phyloP scores from a whole-genome alignment of 2,888 invertebrate genomes.

The Sarcophaga rosellei region DNA sequence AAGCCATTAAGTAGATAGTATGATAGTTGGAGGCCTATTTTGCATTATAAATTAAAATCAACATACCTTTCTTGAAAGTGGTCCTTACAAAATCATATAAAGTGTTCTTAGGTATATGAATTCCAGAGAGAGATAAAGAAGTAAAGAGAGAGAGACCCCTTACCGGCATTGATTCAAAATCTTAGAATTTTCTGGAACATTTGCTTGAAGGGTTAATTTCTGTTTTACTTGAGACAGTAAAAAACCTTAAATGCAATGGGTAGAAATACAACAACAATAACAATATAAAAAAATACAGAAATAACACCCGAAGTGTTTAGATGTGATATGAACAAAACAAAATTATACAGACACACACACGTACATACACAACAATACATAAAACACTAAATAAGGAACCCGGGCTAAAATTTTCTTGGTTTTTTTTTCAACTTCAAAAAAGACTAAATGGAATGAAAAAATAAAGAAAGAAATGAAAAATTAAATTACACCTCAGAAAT shows the following conservation, averaged over 20 bases:
- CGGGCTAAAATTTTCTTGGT: conserved; percentile 34
- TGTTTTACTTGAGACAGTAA: neutral
- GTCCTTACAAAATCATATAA: too few relatives aligned
- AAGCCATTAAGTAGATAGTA: too few relatives aligned
- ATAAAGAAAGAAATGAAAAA: conserved; percentile 39
- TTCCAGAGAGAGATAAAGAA: too few relatives aligned
- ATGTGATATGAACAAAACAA: conserved; percentile 61
- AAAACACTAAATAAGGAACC: conserved; percentile 23
- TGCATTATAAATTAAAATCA: too few relatives aligned
- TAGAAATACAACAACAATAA: conserved; percentile 38
- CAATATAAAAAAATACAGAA: conserved; percentile 52
- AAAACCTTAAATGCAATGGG: conserved; percentile 21
- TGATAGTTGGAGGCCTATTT: too few relatives aligned
- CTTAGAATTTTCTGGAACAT: too few relatives aligned
- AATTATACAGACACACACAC: neutral
- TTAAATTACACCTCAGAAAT: conserved; percentile 68
- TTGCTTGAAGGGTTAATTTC: too few relatives aligned
- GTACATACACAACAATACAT: neutral
- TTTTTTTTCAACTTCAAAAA: conserved; percentile 26
- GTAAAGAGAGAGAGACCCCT: too few relatives aligned
- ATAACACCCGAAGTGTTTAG: conserved; percentile 67
- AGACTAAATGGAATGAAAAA: conserved; percentile 27
- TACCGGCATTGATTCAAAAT: too few relatives aligned
- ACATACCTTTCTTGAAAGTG: too few relatives aligned
- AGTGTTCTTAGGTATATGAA: too few relatives aligned